Percentiles rank a stretch among this genome's conserved stretches.
Conservation (phyloP, 1,140 invertebrate species). For the Drosophila gunungcola region DNA sequence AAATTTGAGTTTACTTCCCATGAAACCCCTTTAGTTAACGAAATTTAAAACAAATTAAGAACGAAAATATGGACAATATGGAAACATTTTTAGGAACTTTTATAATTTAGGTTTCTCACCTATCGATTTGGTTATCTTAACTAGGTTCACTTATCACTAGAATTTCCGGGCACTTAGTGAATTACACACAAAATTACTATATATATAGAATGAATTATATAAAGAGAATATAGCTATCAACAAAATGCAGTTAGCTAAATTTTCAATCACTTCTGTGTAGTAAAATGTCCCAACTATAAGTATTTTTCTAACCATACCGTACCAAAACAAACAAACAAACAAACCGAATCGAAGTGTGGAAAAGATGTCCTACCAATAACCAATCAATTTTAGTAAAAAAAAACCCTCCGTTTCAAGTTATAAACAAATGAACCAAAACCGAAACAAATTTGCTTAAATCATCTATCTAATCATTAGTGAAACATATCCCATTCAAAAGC, state of each 20-base stretch:
- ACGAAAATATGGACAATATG: slow-evolving; percentile 64
- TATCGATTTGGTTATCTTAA: slow-evolving; percentile 11
- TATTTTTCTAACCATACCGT: slow-evolving; percentile 65
- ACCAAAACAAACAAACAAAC: slow-evolving; percentile 23
- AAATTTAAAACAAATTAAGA: slow-evolving; percentile 37
- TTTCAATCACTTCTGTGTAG: slow-evolving; percentile 59
- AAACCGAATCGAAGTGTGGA: slow-evolving; percentile 28
- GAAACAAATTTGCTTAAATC: slow-evolving; percentile 55
- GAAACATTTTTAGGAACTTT: slow-evolving; percentile 32
- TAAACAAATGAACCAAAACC: slow-evolving; percentile 79
- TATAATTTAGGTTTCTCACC: slow-evolving; percentile 25
- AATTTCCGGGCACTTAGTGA: slow-evolving; percentile 39
- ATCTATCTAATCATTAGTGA: slow-evolving; percentile 45
- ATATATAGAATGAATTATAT: slow-evolving; percentile 42
- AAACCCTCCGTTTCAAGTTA: slow-evolving; percentile 82
- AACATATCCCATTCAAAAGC: slow-evolving; percentile 57
- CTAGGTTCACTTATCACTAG: slow-evolving; percentile 38
- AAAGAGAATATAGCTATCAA: slow-evolving; percentile 38
- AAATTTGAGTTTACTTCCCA: slow-evolving; percentile 4
- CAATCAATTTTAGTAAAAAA: slow-evolving; percentile 63
- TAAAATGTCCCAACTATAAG: slow-evolving; percentile 53
- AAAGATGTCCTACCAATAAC: slow-evolving; percentile 68
- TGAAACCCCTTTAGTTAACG: slow-evolving; percentile 35
- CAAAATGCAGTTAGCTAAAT: slow-evolving; percentile 55
- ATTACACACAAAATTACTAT: slow-evolving; percentile 17